Base-by-base conservation (phyloP, 1,140 invertebrate species). In the Probaryconus sp. region DNA sequence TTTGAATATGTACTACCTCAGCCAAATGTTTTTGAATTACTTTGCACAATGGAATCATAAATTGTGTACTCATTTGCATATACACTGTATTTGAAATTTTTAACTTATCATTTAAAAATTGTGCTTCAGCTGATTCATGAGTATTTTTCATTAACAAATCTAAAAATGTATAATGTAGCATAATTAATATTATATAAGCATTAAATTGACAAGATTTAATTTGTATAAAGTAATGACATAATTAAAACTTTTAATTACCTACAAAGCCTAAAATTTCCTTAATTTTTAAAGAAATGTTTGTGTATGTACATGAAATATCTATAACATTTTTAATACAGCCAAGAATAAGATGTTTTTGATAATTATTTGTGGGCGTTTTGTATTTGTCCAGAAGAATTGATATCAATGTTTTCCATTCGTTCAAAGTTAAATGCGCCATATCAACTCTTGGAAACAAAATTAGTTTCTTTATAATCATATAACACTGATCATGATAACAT, bases 1-100 rank as follows among this genome's bases (percentile, higher is more conserved):
- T 37, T 11, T 43, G 56, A 42, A 68, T 68, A 3, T 63, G 47
- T 9, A 76, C 56, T 13, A 76, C 26, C 31, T 63, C 45, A 1
- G 55, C 50, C 0, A 76, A 2, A 33, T 56, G 51, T 14, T 47
- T 50, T 53, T 68, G 48, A 3, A 55, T 68, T 14, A 51, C 58
- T 1, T 11, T 50, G 30, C 73, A 68, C 1, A 76, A 7, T 26
- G 9, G 37, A 0, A 63, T 28, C 5, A 48, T n/a, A 6, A 56
- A 6, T 6, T 71, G 24, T 10, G 55, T 21, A 38, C 67, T 71
- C 0, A 63, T 64, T 4, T 76, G 56, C 2, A 45, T 26, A 11
- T 60, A 76, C 7, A 64, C 11, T 4, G 40, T 20, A 10, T 71
- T 58, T 3, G 33, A 31, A 9, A 73, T 2, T 14, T 73, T 55